These are phyloP conservation scores for Allolobophora icterica DNA, from an alignment of 2,888 invertebrate genomes.

Conservation along the genomic window DNA sequence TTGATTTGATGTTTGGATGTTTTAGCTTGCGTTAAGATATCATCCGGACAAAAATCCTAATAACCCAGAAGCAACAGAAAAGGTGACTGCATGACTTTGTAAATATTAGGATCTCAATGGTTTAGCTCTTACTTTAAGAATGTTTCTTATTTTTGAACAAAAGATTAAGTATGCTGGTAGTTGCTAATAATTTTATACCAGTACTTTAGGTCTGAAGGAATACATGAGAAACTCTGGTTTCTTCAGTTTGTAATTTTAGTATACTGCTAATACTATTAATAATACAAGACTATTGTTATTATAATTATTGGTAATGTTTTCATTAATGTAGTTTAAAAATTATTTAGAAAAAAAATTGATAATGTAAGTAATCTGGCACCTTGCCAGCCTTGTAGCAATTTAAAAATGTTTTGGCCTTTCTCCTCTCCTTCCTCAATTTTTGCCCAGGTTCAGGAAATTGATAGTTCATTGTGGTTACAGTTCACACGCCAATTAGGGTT, in stretches of 20 bases:
- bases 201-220: not conserved
- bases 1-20: constrained; percentile 36
- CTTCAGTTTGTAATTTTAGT: not conserved
- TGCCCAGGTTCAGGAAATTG: not conserved
- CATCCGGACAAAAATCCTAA: constrained; percentile 88
- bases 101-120: not conserved
- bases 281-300: not conserved
- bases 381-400: not conserved
- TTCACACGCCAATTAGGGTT: no score
- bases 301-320: not conserved
- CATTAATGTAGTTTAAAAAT: not conserved
- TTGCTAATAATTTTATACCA: not conserved
- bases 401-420: not conserved
- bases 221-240: no score
- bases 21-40: constrained; percentile 62
- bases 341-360: not conserved
- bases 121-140: not conserved
- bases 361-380: not conserved
- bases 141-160: not conserved
- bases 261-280: not conserved
- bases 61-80: constrained; percentile 90
- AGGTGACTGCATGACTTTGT: constrained; percentile 69
- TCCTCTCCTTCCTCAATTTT: not conserved
- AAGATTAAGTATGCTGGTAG: not conserved
- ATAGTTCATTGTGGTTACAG: not conserved